Evolutionary conservation across 2,888 invertebrate genomes (phyloP), one percentile per base, ranked within the genome.

Genomic region (Liodrosophila aerea): DNA sequence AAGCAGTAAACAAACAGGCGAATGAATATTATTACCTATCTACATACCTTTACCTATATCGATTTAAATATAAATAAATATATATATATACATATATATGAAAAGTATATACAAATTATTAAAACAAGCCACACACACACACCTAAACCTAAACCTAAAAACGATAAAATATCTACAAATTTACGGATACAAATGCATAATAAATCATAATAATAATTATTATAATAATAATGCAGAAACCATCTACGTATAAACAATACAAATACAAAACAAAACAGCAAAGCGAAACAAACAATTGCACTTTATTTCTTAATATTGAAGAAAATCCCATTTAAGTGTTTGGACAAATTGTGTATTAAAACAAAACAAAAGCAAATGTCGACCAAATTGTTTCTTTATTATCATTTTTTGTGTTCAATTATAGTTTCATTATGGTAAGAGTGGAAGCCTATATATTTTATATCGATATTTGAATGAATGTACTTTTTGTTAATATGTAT

Each of bases 261-360:
- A 58, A 60, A 65, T 41, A 46, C 67, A 78, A 75, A 72, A 64
- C 50, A 47, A 71, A 80, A 50, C 47, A 76, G n/a, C n/a, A n/a
- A n/a, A n/a, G n/a, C n/a, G n/a, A n/a, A n/a, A n/a, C n/a, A 81
- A 86, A 82, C 69, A 72, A 85, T 78, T 82, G 87, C 87, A 87
- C 87, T 83, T 87, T 86, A 87, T 87, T 87, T 87, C 80, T 80
- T 76, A 84, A 74, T 85, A 78, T 78, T 76, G 75, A 85, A 81
- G 70, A 74, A 83, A 87, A 81, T 75, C 81, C 85, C 81, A 84
- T 86, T 87, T 87, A 87, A 87, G 82, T 87, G 87, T 88, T 87
- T 87, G 87, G 88, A 88, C 82, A 84, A 78, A 84, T 66, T 84
- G 82, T 85, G 85, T 83, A 83, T 83, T 85, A 78, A 83, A 84